A percentile compares a stretch with the other conserved stretches of the same genome.
Evolutionary conservation across 2,888 invertebrate species (phyloP).

Genomic region (Oithona nana): DNA sequence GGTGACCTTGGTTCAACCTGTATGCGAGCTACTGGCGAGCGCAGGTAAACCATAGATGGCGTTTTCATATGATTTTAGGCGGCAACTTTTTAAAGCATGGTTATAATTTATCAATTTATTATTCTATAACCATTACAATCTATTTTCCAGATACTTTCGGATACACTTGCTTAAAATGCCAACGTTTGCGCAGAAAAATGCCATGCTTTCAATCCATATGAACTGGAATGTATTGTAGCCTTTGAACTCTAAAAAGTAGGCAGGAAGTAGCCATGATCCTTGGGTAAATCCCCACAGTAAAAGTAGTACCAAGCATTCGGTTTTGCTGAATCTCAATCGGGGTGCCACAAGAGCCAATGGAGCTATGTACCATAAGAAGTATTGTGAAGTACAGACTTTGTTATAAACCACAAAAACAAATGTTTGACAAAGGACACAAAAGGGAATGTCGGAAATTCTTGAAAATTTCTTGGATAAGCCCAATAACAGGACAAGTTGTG

Average conservation of each 20-base stretch:
- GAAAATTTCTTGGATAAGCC: constrained; percentile 48
- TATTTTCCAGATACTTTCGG: constrained; percentile 16
- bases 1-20: too few species aligned
- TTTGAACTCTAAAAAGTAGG: constrained; percentile 78
- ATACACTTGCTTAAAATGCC: constrained; percentile 42
- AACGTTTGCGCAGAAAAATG: constrained; percentile 66
- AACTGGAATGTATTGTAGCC: constrained; percentile 58
- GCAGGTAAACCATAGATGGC: too few species aligned
- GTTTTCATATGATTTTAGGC: too few species aligned
- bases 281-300: constrained; percentile 43
- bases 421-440: constrained; percentile 64
- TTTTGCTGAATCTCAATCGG: constrained; percentile 38
- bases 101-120: too few species aligned
- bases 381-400: constrained; percentile 84
- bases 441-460: constrained; percentile 47
- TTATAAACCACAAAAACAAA: constrained; percentile 79
- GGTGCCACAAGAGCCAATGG: constrained; percentile 62
- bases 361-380: constrained; percentile 87
- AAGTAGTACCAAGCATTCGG: constrained; percentile 33
- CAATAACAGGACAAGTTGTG: constrained; percentile 47
- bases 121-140: too few species aligned
- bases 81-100: too few species aligned
- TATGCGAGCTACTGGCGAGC: too few species aligned
- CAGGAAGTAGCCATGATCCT: constrained; percentile 66
- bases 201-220: constrained; percentile 62